Conservation (phyloP, 2,797 vertebrate genomes). For the Setipinna tenuifilis region DNA sequence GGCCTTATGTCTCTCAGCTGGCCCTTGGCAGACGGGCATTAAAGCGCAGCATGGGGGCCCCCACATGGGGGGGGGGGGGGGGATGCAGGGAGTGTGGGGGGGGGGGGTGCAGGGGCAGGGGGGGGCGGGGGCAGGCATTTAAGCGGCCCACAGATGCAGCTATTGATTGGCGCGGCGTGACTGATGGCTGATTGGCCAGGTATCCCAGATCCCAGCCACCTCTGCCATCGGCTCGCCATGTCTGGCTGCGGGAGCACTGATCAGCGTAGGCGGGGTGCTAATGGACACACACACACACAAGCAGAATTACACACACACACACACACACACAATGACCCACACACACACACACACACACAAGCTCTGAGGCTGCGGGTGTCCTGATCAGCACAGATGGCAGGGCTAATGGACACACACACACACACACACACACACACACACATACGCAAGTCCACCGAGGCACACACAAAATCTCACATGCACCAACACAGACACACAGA, state of each 20-base stretch:
- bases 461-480: too few relatives aligned
- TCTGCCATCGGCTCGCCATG: background rate
- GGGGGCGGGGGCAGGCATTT: too few relatives aligned
- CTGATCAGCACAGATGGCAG: background rate
- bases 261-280: background rate
- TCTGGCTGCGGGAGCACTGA: background rate
- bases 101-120: too few relatives aligned
- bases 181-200: conserved; percentile 41
- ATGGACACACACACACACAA: background rate
- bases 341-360: background rate
- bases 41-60: background rate
- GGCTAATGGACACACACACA: background rate
- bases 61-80: too few relatives aligned
- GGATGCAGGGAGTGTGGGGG: too few relatives aligned
- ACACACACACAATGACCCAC: conserved; percentile 2
- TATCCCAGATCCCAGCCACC: conserved; percentile 4
- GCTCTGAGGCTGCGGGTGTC: background rate
- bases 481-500: too few relatives aligned
- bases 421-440: too few relatives aligned
- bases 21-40: conserved; percentile 4
- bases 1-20: conserved; percentile 57
- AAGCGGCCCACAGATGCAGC: background rate
- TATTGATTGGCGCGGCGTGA: background rate
- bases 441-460: too few relatives aligned
- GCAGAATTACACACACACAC: background rate